phyloP scores from a whole-genome alignment of 2,888 invertebrate genomes.

The Lacanobia oleracea region DNA sequence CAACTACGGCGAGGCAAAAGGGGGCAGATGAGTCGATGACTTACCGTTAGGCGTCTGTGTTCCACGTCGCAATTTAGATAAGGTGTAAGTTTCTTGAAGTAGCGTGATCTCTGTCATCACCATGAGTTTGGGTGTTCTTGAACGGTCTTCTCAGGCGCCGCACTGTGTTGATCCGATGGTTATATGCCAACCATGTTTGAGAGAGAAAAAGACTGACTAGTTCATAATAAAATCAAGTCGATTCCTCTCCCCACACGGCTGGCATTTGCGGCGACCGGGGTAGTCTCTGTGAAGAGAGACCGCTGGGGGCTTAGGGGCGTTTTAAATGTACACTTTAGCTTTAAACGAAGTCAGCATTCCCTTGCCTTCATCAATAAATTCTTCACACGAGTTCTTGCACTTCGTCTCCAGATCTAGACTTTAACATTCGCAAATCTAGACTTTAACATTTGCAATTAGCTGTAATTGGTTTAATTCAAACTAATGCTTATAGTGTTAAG shows the following conservation, averaged over 20 bases:
- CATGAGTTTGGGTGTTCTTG: conserved; percentile 74
- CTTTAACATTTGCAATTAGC: too few species aligned
- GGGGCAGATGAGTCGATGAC: too few species aligned
- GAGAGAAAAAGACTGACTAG: conserved; percentile 95
- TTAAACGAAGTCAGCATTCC: not conserved
- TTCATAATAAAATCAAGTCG: conserved; percentile 91
- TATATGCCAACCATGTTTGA: conserved; percentile 92
- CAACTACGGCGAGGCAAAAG: too few species aligned
- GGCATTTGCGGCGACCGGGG: conserved; percentile 69
- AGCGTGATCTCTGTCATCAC: conserved; percentile 88
- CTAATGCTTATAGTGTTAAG: too few species aligned
- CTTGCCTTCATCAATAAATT: not conserved
- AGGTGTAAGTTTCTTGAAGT: conserved; percentile 70
- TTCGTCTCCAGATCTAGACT: too few species aligned
- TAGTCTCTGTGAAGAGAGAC: not conserved
- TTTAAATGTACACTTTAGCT: not conserved
- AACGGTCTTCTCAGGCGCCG: conserved; percentile 45
- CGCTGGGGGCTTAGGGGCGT: not conserved
- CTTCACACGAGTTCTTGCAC: too few species aligned
- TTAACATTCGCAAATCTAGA: too few species aligned
- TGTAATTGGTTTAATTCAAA: too few species aligned
- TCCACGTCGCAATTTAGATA: too few species aligned
- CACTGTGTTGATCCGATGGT: conserved; percentile 69
- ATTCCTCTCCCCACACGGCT: conserved; percentile 92
- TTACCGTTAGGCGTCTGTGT: too few species aligned